A percentile compares a stretch with the other conserved stretches of the same genome.
These are phyloP conservation scores for Cyclophora punctaria DNA, from an alignment of 2,888 invertebrate genomes.

Conservation along the genomic window DNA sequence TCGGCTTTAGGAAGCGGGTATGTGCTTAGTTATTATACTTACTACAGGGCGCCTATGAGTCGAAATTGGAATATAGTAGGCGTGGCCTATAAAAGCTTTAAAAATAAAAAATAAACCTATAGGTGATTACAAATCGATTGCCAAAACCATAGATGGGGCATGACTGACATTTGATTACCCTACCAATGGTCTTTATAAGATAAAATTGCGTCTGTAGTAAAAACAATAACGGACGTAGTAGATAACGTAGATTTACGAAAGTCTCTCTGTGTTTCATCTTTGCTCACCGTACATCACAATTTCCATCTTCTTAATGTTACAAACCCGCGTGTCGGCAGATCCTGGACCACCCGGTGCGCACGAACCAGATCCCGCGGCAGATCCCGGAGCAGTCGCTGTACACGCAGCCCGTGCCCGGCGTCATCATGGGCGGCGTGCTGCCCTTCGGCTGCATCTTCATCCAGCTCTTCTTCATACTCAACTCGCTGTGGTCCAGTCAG, in stretches of 20 bases:
- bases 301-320: not conserved
- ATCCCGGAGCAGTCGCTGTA: conserved; percentile 99
- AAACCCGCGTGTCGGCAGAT: conserved; percentile 70
- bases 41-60: not conserved
- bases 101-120: too few relatives aligned
- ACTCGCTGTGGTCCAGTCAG: conserved; percentile 94
- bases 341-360: conserved; percentile 97
- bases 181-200: too few relatives aligned
- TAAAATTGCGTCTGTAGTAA: too few relatives aligned
- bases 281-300: not conserved
- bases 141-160: too few relatives aligned
- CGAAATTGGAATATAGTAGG: too few relatives aligned
- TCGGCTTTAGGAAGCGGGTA: conserved; percentile 97
- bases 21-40: conserved; percentile 30
- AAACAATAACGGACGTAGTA: too few relatives aligned
- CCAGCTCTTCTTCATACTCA: conserved; percentile 98
- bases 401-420: conserved; percentile 95
- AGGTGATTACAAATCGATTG: too few relatives aligned
- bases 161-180: too few relatives aligned
- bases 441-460: conserved; percentile 99
- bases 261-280: too few relatives aligned
- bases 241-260: too few relatives aligned
- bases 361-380: conserved; percentile 98
- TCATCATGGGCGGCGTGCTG: conserved; percentile 98
- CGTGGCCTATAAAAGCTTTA: too few relatives aligned